These are phyloP conservation scores for Actinemys pallida DNA, from an alignment of 2,113 vertebrate species.

Conservation along the genomic window DNA sequence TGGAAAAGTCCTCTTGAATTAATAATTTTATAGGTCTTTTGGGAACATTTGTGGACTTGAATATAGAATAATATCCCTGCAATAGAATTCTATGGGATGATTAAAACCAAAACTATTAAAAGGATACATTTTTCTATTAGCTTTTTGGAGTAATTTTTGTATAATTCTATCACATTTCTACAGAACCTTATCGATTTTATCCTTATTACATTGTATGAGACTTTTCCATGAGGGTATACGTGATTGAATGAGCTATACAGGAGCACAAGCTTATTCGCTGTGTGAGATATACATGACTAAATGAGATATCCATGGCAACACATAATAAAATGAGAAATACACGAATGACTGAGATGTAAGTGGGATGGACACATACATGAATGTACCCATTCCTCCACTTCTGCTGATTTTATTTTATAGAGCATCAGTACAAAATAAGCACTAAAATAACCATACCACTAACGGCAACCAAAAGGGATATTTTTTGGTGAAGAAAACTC, in stretches of 20 bases:
- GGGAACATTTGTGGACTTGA: background rate
- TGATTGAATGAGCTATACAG: background rate
- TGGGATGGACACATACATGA: background rate
- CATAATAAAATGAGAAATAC: background rate
- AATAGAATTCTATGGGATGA: background rate
- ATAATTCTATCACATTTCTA: background rate
- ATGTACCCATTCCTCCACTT: background rate
- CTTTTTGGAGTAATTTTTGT: background rate
- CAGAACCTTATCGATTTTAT: background rate
- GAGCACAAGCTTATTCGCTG: background rate
- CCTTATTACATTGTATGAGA: background rate
- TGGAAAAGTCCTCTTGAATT: background rate
- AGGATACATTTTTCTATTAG: background rate
- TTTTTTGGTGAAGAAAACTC: background rate
- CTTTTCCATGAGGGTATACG: background rate
- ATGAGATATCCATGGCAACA: background rate
- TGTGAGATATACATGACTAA: background rate
- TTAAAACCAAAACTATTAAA: background rate
- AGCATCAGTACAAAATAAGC: background rate
- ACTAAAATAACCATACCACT: background rate
- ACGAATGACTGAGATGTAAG: background rate
- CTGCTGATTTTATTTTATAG: background rate
- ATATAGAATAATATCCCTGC: background rate
- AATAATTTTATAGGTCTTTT: background rate
- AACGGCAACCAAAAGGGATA: background rate